phyloP scores from a whole-genome alignment of 2,113 vertebrate species.

The Ranitomeya variabilis region DNA sequence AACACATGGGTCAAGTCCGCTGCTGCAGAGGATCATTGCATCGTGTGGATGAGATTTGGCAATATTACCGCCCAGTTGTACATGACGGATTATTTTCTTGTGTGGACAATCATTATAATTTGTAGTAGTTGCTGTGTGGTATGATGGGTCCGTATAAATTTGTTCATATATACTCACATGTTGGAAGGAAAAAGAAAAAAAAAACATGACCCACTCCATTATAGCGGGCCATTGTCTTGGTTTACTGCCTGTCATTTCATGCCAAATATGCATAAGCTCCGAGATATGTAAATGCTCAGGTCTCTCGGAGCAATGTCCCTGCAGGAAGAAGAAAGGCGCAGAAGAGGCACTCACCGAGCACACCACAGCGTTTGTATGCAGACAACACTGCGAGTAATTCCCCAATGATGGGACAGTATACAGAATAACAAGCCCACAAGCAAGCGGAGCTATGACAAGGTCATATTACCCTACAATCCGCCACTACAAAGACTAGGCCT shows the following conservation, averaged over 20 bases:
- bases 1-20: too few species aligned
- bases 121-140: too few species aligned
- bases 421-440: conserved; percentile 16
- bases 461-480: conserved; percentile 26
- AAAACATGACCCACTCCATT: too few species aligned
- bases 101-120: too few species aligned
- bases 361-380: neutral
- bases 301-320: neutral
- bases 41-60: too few species aligned
- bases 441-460: conserved; percentile 39
- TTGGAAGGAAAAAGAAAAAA: too few species aligned
- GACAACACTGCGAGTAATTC: neutral
- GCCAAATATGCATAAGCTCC: neutral
- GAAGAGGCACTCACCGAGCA: neutral
- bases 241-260: neutral
- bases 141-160: too few species aligned
- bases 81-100: too few species aligned
- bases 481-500: conserved; percentile 42
- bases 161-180: too few species aligned
- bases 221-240: neutral
- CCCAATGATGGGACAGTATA: neutral
- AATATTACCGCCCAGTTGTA: too few species aligned
- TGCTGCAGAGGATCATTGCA: too few species aligned
- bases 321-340: neutral
- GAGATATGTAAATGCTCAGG: neutral